phyloP scores from a whole-genome alignment of 2,113 vertebrate species.

The Pipa parva region DNA sequence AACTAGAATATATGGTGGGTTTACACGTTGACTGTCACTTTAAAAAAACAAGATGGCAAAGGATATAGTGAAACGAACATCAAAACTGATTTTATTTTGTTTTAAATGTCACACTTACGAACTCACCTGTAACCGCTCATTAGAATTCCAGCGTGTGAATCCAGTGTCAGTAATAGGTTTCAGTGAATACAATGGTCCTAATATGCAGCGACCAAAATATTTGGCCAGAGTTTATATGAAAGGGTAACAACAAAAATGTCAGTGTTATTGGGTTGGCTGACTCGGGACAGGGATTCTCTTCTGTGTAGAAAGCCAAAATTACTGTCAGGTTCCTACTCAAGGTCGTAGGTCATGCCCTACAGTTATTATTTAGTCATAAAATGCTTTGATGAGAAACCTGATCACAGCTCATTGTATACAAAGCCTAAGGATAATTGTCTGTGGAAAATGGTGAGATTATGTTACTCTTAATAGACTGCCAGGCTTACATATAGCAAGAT shows the following conservation, averaged over 20 bases:
- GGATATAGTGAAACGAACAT: no score
- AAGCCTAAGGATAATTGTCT: constrained; percentile 63
- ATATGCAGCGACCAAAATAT: constrained; percentile 76
- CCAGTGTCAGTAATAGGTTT: constrained; percentile 26
- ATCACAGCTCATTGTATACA: constrained; percentile 62
- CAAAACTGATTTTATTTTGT: neutral
- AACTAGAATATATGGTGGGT: no score
- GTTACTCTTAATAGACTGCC: constrained; percentile 58
- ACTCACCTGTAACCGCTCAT: neutral
- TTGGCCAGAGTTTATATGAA: constrained; percentile 80
- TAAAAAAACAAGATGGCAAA: no score
- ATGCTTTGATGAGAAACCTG: constrained; percentile 74
- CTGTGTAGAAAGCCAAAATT: constrained; percentile 61
- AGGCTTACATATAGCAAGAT: constrained; percentile 47
- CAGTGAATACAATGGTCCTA: constrained; percentile 39
- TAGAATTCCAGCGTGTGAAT: constrained; percentile 12
- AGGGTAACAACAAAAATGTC: constrained; percentile 74
- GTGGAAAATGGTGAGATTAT: constrained; percentile 63
- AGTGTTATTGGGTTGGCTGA: constrained; percentile 68
- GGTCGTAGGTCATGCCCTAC: constrained; percentile 68
- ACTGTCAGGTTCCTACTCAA: constrained; percentile 64
- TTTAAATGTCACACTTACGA: constrained; percentile 6
- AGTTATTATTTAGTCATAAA: constrained; percentile 69
- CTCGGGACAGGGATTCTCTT: constrained; percentile 55
- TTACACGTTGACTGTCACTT: no score